Conservation (phyloP, 2,888 invertebrate genomes). For the Nomada flava region DNA sequence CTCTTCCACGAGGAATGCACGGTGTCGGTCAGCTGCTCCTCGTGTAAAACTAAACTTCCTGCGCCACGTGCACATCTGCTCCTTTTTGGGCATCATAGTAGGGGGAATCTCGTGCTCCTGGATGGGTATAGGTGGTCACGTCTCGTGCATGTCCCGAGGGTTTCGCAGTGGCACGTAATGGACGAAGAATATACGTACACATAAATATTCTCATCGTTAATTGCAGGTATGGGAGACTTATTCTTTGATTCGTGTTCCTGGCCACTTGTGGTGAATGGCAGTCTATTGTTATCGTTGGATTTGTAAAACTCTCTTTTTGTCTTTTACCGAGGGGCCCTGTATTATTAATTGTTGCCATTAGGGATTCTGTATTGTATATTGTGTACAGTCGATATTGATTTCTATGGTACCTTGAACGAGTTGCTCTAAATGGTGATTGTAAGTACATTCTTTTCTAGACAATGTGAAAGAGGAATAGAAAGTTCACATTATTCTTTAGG, state of each 20-base stretch:
- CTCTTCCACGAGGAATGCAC: slow-evolving; percentile 63
- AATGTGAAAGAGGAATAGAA: too few relatives aligned
- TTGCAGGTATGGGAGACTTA: slow-evolving; percentile 6
- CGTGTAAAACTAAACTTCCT: slow-evolving; percentile 81
- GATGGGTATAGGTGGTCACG: slow-evolving; percentile 2
- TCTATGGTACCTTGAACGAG: too few relatives aligned
- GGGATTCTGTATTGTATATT: too few relatives aligned
- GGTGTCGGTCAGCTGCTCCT: slow-evolving; percentile 77
- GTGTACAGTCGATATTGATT: too few relatives aligned
- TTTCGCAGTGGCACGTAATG: background rate
- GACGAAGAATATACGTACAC: background rate
- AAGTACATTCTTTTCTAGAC: too few relatives aligned
- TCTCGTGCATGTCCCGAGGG: slow-evolving; percentile 18
- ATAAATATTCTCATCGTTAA: slow-evolving; percentile 18
- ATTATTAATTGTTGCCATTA: background rate
- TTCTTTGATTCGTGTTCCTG: slow-evolving; percentile 1
- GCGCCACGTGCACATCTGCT: slow-evolving; percentile 81
- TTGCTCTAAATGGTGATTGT: too few relatives aligned
- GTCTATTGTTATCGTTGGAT: slow-evolving; percentile 1
- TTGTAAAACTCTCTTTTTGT: too few relatives aligned
- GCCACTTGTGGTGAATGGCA: background rate
- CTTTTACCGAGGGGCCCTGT: background rate
- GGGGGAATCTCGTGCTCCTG: slow-evolving; percentile 25
- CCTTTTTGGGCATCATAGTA: slow-evolving; percentile 17
- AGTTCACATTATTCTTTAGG: too few relatives aligned